Conservation (phyloP, 1,140 invertebrate genomes). For the Sminthurides bifidus region DNA sequence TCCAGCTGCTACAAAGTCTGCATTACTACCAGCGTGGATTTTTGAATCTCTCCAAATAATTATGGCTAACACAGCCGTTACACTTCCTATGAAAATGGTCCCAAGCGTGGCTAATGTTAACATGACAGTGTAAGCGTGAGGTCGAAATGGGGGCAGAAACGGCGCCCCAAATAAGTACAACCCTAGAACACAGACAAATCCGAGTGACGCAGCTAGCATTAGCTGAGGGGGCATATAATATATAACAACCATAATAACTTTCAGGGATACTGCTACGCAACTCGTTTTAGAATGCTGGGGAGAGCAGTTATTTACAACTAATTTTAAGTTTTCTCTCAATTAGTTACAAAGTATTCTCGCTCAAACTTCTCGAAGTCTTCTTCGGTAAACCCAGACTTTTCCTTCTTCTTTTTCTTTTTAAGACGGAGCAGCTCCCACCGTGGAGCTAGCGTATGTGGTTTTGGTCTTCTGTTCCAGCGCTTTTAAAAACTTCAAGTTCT, state of each 20-base stretch:
- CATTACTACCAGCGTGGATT: too few species aligned
- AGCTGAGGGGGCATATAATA: constrained; percentile 11
- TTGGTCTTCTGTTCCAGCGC: not conserved
- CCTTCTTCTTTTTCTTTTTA: constrained; percentile 10
- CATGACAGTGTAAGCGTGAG: constrained; percentile 12
- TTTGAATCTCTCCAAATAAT: constrained; percentile 4
- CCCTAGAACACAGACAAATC: constrained; percentile 6
- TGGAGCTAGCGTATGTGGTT: not conserved
- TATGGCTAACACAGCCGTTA: constrained; percentile 7
- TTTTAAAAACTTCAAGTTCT: constrained; percentile 20
- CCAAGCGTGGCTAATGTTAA: constrained; percentile 15
- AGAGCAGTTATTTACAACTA: not conserved
- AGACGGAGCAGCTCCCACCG: not conserved
- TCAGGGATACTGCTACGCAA: not conserved
- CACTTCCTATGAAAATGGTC: constrained; percentile 24
- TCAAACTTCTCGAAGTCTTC: constrained; percentile 30
- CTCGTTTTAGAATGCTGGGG: not conserved
- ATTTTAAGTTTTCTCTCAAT: not conserved
- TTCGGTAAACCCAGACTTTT: constrained; percentile 23
- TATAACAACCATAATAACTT: not conserved
- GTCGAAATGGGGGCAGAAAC: constrained; percentile 24
- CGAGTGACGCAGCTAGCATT: constrained; percentile 11
- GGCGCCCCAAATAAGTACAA: constrained; percentile 27
- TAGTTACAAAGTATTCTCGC: constrained; percentile 28
- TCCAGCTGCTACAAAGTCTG: too few species aligned